Evolutionary conservation across 1,140 invertebrate genomes (phyloP).

Genomic region (Hyles euphorbiae): DNA sequence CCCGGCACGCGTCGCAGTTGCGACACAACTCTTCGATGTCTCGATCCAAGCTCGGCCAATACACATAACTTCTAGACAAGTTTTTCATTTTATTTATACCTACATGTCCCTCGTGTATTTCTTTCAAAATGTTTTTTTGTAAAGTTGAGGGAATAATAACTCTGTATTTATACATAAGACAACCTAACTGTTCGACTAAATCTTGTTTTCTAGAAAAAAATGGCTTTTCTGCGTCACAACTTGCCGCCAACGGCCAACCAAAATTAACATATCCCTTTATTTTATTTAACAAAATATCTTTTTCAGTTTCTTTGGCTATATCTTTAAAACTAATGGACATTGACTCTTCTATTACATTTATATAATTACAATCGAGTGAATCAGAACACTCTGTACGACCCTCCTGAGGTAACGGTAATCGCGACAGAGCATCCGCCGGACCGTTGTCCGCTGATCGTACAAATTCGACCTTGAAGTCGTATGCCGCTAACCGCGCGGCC

Average conservation of each 20-base stretch:
- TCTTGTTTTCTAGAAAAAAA: slow-evolving; percentile 27
- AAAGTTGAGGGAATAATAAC: slow-evolving; percentile 51
- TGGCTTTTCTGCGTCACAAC: slow-evolving; percentile 23
- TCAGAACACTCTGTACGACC: neutral
- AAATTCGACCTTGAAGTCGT: slow-evolving; percentile 32
- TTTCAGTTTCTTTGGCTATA: slow-evolving; percentile 21
- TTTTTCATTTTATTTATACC: slow-evolving; percentile 69
- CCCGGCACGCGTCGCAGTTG: slow-evolving; percentile 27
- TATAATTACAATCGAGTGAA: neutral
- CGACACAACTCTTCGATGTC: slow-evolving; percentile 46
- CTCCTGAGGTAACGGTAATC: slow-evolving; percentile 18
- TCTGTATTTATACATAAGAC: slow-evolving; percentile 41
- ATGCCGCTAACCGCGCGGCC: slow-evolving; percentile 27
- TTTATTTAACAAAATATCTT: slow-evolving; percentile 25
- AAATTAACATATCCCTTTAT: slow-evolving; percentile 29
- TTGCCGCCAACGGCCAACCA: slow-evolving; percentile 25
- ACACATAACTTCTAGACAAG: slow-evolving; percentile 60
- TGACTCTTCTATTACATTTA: slow-evolving; percentile 17
- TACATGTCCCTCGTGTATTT: slow-evolving; percentile 62
- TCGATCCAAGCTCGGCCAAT: slow-evolving; percentile 62
- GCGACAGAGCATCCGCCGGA: slow-evolving; percentile 28
- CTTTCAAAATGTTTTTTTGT: slow-evolving; percentile 37
- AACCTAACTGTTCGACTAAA: slow-evolving; percentile 24
- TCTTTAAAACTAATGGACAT: slow-evolving; percentile 31
- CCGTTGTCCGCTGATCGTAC: slow-evolving; percentile 24